Evolutionary conservation across 2,888 invertebrate genomes (phyloP).

Genomic region (Sceliomorpha sp.): DNA sequence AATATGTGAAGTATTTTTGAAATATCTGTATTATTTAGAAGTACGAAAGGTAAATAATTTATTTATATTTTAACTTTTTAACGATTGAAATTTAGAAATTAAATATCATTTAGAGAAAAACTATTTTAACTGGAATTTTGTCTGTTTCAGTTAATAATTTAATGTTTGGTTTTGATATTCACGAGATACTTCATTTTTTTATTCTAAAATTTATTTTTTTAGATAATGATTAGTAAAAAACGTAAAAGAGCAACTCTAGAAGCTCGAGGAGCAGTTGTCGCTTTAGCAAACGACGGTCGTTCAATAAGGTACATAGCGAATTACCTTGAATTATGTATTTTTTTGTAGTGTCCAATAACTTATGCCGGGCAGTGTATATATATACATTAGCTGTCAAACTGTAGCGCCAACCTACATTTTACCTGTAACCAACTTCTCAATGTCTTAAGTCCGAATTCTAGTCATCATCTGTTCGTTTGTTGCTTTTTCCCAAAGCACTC

Average conservation of each 20-base stretch:
- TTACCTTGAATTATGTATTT: too few relatives aligned
- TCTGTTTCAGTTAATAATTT: not conserved
- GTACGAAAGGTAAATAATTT: not conserved
- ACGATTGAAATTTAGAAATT: not conserved
- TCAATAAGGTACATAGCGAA: too few relatives aligned
- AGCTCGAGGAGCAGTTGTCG: conserved; percentile 1
- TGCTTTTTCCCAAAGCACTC: too few relatives aligned
- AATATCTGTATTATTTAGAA: not conserved
- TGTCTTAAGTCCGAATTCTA: too few relatives aligned
- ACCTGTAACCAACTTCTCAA: too few relatives aligned
- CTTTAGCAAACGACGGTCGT: too few relatives aligned
- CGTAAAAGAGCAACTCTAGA: not conserved
- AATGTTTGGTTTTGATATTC: not conserved
- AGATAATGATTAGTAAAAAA: not conserved
- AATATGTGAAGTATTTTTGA: not conserved
- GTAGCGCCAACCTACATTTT: too few relatives aligned
- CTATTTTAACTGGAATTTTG: not conserved
- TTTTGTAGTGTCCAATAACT: too few relatives aligned
- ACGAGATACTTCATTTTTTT: conserved; percentile 2
- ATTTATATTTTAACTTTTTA: not conserved
- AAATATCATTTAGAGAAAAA: not conserved
- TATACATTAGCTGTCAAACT: too few relatives aligned
- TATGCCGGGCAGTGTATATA: too few relatives aligned
- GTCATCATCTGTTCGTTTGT: too few relatives aligned
- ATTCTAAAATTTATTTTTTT: not conserved